A percentile compares a stretch with the other conserved stretches of the same genome.
Conservation (phyloP, 2,888 invertebrate genomes). For the Erebia palarica region DNA sequence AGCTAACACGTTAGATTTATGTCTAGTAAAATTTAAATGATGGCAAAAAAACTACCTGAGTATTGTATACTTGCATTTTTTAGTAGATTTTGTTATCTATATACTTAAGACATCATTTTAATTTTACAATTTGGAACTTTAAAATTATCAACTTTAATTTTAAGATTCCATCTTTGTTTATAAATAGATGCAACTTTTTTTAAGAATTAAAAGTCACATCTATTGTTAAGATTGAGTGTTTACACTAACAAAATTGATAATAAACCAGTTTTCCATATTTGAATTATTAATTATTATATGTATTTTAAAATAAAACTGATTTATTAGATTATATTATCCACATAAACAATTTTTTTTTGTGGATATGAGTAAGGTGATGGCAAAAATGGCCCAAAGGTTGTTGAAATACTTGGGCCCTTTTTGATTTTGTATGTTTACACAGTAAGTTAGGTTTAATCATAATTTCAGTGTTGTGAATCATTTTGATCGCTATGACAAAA, state of each 20-base stretch:
- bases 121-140: slow-evolving; percentile 40
- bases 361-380: slow-evolving; percentile 66
- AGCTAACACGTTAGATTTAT: slow-evolving; percentile 57
- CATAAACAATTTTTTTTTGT: slow-evolving; percentile 46
- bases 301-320: slow-evolving; percentile 33
- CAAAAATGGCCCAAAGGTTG: slow-evolving; percentile 51
- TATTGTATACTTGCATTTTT: background rate
- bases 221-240: slow-evolving; percentile 64
- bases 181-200: slow-evolving; percentile 37
- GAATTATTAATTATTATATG: too few relatives aligned
- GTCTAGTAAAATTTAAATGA: slow-evolving; percentile 29
- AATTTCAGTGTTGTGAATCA: slow-evolving; percentile 52
- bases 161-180: slow-evolving; percentile 40
- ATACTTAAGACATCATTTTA: slow-evolving; percentile 35
- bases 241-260: slow-evolving; percentile 58
- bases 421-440: slow-evolving; percentile 64
- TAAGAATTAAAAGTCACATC: slow-evolving; percentile 46
- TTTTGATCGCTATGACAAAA: slow-evolving; percentile 24
- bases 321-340: slow-evolving; percentile 38
- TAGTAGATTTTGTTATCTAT: background rate
- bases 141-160: slow-evolving; percentile 38
- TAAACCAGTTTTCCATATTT: slow-evolving; percentile 43
- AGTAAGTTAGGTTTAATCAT: slow-evolving; percentile 54
- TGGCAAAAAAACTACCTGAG: background rate
- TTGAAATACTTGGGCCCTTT: slow-evolving; percentile 48